Evolutionary conservation across 2,888 invertebrate genomes (phyloP).

Genomic region (Epirrhoe tristata): DNA sequence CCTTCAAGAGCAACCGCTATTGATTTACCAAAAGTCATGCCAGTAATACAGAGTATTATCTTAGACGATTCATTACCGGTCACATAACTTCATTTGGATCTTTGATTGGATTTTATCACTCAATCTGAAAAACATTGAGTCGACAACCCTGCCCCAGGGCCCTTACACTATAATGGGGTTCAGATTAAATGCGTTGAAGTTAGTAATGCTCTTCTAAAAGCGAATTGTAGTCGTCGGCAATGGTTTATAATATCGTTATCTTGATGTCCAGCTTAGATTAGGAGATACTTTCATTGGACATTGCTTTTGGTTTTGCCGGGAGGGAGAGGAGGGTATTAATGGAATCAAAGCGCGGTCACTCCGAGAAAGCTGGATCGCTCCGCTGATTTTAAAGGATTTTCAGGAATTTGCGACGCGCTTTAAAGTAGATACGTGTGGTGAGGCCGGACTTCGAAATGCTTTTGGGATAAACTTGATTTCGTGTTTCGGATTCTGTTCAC

Average conservation of each 20-base stretch:
- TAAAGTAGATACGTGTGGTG: slow-evolving; percentile 59
- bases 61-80: slow-evolving; percentile 43
- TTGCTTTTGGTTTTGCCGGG: slow-evolving; percentile 45
- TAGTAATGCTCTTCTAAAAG: slow-evolving; percentile 77
- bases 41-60: slow-evolving; percentile 33
- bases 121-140: slow-evolving; percentile 54
- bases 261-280: slow-evolving; percentile 75
- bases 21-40: background rate
- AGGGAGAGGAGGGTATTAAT: slow-evolving; percentile 61
- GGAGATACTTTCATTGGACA: slow-evolving; percentile 68
- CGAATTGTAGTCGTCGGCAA: slow-evolving; percentile 75
- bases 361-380: slow-evolving; percentile 56
- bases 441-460: slow-evolving; percentile 61
- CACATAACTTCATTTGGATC: slow-evolving; percentile 48
- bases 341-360: slow-evolving; percentile 72
- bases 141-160: slow-evolving; percentile 54
- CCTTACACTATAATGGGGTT: slow-evolving; percentile 66
- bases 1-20: background rate
- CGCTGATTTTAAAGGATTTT: slow-evolving; percentile 73
- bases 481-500: slow-evolving; percentile 42
- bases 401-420: slow-evolving; percentile 62
- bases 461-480: slow-evolving; percentile 56
- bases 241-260: slow-evolving; percentile 79
- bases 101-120: slow-evolving; percentile 42
- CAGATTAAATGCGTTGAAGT: slow-evolving; percentile 77